Percentiles rank a stretch among this genome's conserved stretches.
Evolutionary conservation across 1,140 invertebrate species (phyloP).

Genomic region (Zaprionus nigranus): DNA sequence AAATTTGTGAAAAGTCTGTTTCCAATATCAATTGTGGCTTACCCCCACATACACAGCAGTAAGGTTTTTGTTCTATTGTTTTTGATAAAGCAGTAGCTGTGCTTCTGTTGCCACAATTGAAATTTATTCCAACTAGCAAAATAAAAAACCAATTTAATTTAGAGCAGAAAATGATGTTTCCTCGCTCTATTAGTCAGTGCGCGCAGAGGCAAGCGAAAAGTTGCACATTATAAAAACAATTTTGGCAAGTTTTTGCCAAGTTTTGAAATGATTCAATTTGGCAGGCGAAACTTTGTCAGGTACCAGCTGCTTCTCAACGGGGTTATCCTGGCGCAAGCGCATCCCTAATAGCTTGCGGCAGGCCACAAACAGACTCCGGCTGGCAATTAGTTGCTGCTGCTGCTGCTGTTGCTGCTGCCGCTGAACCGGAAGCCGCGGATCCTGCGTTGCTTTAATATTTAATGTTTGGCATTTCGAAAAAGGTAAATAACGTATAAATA

Average conservation of each 20-base stretch:
- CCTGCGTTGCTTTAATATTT: slow-evolving; percentile 16
- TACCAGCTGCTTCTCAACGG: slow-evolving; percentile 36
- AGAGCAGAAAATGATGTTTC: slow-evolving; percentile 41
- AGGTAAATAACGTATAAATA: not conserved
- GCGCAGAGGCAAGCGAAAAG: slow-evolving; percentile 32
- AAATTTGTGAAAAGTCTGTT: slow-evolving; percentile 65
- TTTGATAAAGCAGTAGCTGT: slow-evolving; percentile 55
- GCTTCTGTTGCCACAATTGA: slow-evolving; percentile 49
- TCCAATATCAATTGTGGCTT: slow-evolving; percentile 64
- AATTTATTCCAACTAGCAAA: slow-evolving; percentile 54
- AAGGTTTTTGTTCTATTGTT: slow-evolving; percentile 39
- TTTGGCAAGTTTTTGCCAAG: slow-evolving; percentile 62
- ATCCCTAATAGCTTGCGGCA: slow-evolving; percentile 43
- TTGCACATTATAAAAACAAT: slow-evolving; percentile 75
- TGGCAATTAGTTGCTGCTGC: slow-evolving; percentile 42
- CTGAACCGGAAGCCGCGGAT: slow-evolving; percentile 10
- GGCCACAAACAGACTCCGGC: slow-evolving; percentile 38
- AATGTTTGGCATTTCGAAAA: not conserved
- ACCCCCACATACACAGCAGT: not conserved
- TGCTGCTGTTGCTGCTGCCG: slow-evolving; percentile 3
- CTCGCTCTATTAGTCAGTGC: slow-evolving; percentile 61
- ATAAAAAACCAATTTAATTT: slow-evolving; percentile 66
- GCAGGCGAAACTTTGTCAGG: slow-evolving; percentile 63
- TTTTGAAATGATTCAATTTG: slow-evolving; percentile 74
- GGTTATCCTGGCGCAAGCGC: slow-evolving; percentile 15